Conservation (phyloP, 2,113 vertebrate species). For the Vulpes vulpes region DNA sequence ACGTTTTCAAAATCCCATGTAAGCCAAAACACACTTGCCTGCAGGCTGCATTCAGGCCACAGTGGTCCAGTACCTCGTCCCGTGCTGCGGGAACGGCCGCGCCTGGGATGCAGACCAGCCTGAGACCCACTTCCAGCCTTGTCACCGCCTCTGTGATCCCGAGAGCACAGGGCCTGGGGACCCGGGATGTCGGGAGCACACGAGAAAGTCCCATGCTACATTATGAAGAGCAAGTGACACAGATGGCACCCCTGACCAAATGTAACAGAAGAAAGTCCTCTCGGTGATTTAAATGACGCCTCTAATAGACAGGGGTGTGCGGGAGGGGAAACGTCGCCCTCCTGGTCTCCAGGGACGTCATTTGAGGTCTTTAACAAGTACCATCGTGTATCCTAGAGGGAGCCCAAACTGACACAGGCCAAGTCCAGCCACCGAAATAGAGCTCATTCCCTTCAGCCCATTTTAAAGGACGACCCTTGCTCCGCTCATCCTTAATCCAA, state of each 20-base stretch:
- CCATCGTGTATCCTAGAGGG: neutral
- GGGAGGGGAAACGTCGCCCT: neutral
- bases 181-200: neutral
- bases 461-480: slow-evolving; percentile 2
- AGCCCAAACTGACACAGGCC: neutral
- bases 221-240: slow-evolving; percentile 54
- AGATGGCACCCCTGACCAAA: slow-evolving; percentile 60
- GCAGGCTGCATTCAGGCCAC: neutral
- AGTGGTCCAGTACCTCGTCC: accelerated
- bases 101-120: neutral
- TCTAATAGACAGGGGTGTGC: neutral
- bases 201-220: neutral
- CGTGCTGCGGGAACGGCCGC: no score
- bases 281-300: neutral
- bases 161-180: neutral
- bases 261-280: neutral
- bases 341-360: neutral
- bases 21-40: neutral
- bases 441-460: neutral
- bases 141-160: neutral
- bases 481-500: neutral
- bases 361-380: neutral
- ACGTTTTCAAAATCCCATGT: neutral
- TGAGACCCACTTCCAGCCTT: neutral
- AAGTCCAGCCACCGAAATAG: neutral